Percentiles rank a stretch among this genome's conserved stretches.
Evolutionary conservation across 2,888 invertebrate genomes (phyloP).

Genomic region (Drosophila mercatorum): DNA sequence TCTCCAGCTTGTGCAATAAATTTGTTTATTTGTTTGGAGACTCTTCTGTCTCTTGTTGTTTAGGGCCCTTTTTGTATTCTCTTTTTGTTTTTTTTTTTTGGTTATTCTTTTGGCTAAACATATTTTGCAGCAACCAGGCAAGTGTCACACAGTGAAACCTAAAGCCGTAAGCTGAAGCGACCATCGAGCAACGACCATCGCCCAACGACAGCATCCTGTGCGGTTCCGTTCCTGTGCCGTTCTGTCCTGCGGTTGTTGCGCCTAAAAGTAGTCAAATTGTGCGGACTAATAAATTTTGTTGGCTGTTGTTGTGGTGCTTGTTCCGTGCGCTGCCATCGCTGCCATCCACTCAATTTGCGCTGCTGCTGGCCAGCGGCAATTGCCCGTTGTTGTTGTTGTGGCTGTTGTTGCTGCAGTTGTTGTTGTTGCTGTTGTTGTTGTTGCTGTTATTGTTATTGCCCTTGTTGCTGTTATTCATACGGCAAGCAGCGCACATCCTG

Average conservation of each 20-base stretch:
- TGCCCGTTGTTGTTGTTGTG: conserved; percentile 30
- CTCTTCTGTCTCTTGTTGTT: conserved; percentile 41
- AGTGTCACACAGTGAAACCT: conserved; percentile 52
- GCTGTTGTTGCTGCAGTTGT: conserved; percentile 27
- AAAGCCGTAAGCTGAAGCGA: conserved; percentile 44
- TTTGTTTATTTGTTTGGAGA: conserved; percentile 75
- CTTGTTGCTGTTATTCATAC: conserved; percentile 70
- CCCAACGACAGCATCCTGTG: conserved; percentile 32
- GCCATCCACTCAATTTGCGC: conserved; percentile 75
- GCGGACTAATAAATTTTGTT: conserved; percentile 80
- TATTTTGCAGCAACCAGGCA: conserved; percentile 63
- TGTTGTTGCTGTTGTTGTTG: conserved; percentile 27
- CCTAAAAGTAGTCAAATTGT: conserved; percentile 80
- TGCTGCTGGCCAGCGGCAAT: conserved; percentile 73
- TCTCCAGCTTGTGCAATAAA: conserved; percentile 77
- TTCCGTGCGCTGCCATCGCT: conserved; percentile 44
- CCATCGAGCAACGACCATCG: conserved; percentile 2
- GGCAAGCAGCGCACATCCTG: conserved; percentile 64
- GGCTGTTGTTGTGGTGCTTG: conserved; percentile 76
- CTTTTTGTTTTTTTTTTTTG: conserved; percentile 20
- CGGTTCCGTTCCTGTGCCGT: conserved; percentile 23
- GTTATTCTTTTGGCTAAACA: conserved; percentile 60
- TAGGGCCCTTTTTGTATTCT: conserved; percentile 46
- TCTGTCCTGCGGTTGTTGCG: conserved; percentile 73
- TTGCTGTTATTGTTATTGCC: conserved; percentile 22